These are phyloP conservation scores for Hycleus cichorii DNA, from an alignment of 1,140 invertebrate species.

Conservation along the genomic window DNA sequence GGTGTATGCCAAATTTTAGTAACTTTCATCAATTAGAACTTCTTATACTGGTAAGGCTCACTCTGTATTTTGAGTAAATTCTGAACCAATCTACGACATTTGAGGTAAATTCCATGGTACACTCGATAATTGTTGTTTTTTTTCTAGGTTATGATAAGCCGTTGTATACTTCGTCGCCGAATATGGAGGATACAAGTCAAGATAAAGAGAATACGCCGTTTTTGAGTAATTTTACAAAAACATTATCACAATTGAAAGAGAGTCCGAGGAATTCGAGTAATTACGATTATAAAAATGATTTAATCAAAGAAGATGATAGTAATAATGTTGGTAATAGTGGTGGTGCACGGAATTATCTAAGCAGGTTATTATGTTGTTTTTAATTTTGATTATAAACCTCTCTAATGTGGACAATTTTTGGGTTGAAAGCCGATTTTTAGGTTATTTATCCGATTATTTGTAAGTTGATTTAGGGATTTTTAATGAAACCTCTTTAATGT, in stretches of 20 bases:
- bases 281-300: conserved; percentile 31
- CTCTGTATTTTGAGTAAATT: too few species aligned
- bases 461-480: too few species aligned
- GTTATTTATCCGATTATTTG: too few species aligned
- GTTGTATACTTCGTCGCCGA: conserved; percentile 7
- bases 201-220: conserved; percentile 52
- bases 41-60: too few species aligned
- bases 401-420: too few species aligned
- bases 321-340: conserved; percentile 17
- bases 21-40: too few species aligned
- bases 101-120: too few species aligned
- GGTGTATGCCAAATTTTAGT: too few species aligned
- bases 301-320: conserved; percentile 36
- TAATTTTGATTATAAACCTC: too few species aligned
- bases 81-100: too few species aligned
- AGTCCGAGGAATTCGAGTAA: conserved; percentile 9
- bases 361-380: conserved; percentile 6
- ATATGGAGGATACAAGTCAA: conserved; percentile 3
- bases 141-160: conserved; percentile 23
- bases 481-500: too few species aligned
- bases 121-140: neutral
- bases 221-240: conserved; percentile 57
- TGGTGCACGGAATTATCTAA: conserved; percentile 8
- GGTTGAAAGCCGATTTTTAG: too few species aligned
- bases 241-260: conserved; percentile 42